Evolutionary conservation across 2,113 vertebrate genomes (phyloP), one percentile per base, ranked within the genome.

Genomic region (Aleadryas rufinucha): DNA sequence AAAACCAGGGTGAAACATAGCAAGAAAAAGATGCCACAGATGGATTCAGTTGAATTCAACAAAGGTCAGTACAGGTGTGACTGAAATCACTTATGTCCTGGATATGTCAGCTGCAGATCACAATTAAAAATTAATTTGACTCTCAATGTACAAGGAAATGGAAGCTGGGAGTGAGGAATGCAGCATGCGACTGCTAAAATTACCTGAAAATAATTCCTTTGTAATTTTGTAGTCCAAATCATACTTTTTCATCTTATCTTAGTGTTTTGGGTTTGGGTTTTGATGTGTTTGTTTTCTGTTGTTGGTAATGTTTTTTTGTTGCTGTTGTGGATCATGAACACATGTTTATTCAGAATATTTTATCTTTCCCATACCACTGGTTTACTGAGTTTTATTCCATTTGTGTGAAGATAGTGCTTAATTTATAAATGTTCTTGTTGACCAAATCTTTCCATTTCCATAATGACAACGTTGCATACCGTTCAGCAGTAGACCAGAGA

Each of bases 1-100:
- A 3, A 52, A 64, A 61, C 12, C 12, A 33, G 16, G 7, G 3
- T 45, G 59, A 47, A 86, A 47, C 28, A 64, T 2, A 35, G 9
- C 14, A 77, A 78, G 42, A 50, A 88, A 76, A 77, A 16, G 27
- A 72, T 75, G 20, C 6, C 35, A n/a, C 16, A 19, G 28, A 64
- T 61, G 47, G 57, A 52, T 61, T 81, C 1, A 1, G 4, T 33
- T 82, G n/a, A 86, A 85, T 53, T 7, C 0, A 0, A 19, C 18
- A 68, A 50, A 83, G 21, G 37, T 76, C 41, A 68, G 9, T 39
- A 33, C 20, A 77, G 23, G 26, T 84, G 31, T 57, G 70, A 49
- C 42, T 72, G 37, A 84, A 87, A 87, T 85, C 23, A 54, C 10
- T 75, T 56, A 6, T 35, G 26, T 72, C 28, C 37, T 87, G n/a